Conservation (phyloP, 2,113 vertebrate species). For the Megaceryle torquata region DNA sequence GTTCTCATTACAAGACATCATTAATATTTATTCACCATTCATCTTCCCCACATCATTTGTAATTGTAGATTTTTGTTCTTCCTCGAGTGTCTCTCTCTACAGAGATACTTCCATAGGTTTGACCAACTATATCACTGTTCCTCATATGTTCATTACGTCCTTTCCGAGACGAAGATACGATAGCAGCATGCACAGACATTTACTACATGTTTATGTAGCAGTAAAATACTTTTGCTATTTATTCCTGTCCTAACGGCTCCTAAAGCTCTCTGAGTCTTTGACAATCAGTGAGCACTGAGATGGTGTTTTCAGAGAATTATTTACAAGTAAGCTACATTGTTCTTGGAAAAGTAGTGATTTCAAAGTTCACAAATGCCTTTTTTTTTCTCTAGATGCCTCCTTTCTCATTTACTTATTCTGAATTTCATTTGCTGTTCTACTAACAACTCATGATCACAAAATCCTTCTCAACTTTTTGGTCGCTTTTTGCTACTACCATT, state of each 20-base stretch:
- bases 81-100: not conserved
- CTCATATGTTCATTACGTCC: not conserved
- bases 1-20: not conserved
- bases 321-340: too few species aligned
- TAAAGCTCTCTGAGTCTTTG: not conserved
- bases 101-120: not conserved
- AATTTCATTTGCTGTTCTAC: not conserved
- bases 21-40: not conserved
- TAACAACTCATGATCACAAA: not conserved
- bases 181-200: not conserved
- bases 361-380: not conserved
- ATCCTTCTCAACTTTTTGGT: not conserved
- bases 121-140: not conserved
- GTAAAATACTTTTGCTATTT: not conserved
- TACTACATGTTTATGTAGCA: not conserved
- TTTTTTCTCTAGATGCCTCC: not conserved
- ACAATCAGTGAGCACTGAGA: not conserved
- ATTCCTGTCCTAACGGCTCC: not conserved
- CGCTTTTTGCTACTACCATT: not conserved
- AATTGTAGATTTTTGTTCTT: not conserved
- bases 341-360: too few species aligned
- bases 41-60: not conserved
- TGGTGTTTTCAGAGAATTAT: not conserved
- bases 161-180: not conserved
- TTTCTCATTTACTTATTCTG: not conserved